Base-by-base conservation (phyloP, 1,140 invertebrate species). In the Microplitis mediator region DNA sequence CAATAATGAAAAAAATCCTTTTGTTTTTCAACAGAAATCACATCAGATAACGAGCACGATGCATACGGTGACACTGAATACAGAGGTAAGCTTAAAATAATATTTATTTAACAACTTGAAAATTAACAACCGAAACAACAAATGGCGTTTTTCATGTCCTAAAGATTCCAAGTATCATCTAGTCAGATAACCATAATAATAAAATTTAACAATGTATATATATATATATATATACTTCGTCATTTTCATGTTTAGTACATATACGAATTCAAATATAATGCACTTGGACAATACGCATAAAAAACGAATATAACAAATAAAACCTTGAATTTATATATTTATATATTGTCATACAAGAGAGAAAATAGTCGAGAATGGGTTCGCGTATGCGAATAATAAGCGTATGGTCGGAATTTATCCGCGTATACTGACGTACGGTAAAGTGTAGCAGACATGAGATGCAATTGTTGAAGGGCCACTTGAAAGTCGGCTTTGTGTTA, bases 11-110 rank as follows among this genome's bases (percentile, higher is more conserved):
- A 66, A 50, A 45, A 50, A 3, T 16, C 39, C 1, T 34, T 75
- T 73, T 76, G 71, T 73, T 73, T 74, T 79, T 75, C 84, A 77
- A 52, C 65, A 86, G 84, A 74, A 77, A 79, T 84, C 50, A 79
- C 73, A 66, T 80, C 82, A 34, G 80, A 74, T 63, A 81, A 65
- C 36, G 63, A 77, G 63, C 79, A 77, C 63, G 75, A 76, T 31
- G 61, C 67, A 62, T 77, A 77, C 60, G 75, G 58, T 32, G 81
- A 77, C 69, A 78, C 78, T 52, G 84, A 81, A 69, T 76, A 85
- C 67, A 86, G 84, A 81, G 84, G 85, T 86, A 78, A 81, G 14
- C 36, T 68, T 9, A 51, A 51, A 16, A 9, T 4, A 65, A 31
- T 56, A 34, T 51, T 65, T 65, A 9, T n/a, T 50, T 31, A 3